A percentile compares a stretch with the other conserved stretches of the same genome.
Evolutionary conservation across 2,888 invertebrate genomes (phyloP).

Genomic region (Callinectes sapidus): DNA sequence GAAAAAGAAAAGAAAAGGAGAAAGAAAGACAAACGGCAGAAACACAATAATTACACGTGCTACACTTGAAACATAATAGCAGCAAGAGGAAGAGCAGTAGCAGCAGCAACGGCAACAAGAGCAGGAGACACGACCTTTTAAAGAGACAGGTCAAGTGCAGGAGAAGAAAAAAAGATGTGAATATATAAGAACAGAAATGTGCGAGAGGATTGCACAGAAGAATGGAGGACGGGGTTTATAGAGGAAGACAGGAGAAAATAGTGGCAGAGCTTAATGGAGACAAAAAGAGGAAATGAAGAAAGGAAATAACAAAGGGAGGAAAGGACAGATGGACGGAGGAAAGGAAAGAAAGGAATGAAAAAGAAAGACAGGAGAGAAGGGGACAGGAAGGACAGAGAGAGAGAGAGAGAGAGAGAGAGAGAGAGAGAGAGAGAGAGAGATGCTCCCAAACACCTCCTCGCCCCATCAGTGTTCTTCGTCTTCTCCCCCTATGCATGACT

Average conservation of each 20-base stretch:
- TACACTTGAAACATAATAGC: neutral
- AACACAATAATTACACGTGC: neutral
- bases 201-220: neutral
- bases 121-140: neutral
- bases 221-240: neutral
- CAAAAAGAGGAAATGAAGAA: neutral
- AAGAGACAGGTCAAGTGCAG: neutral
- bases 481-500: neutral
- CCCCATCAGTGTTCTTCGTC: neutral
- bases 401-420: neutral
- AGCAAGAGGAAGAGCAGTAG: neutral
- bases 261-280: neutral
- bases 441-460: too few species aligned
- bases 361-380: neutral
- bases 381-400: neutral
- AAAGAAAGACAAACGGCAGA: neutral
- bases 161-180: neutral
- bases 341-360: neutral
- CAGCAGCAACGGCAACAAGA: too few species aligned
- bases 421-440: neutral
- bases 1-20: neutral
- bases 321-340: neutral
- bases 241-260: neutral
- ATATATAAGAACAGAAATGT: neutral
- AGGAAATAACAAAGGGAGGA: neutral